Evolutionary conservation across 2,113 vertebrate species (phyloP), one percentile per base, ranked within the genome.

Genomic region (Hemibagrus wyckioides): DNA sequence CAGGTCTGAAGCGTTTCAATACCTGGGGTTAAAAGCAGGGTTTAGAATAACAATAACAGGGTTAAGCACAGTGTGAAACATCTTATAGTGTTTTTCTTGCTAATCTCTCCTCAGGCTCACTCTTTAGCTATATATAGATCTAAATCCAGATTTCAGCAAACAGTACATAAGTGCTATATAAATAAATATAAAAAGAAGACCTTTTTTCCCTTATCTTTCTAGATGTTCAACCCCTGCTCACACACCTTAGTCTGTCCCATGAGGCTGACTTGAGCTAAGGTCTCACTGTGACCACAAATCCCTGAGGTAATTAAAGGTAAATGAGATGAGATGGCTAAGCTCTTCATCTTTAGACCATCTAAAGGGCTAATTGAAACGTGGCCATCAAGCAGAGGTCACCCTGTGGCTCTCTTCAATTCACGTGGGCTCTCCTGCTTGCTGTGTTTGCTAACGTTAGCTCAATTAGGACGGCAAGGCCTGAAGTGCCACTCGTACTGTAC

Each of bases 231-330:
- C 23, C 41, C 33, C 5, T 17, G 61, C 48, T 23, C 71, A 77
- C 33, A 71, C n/a, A 71, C 7, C 2, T 36, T 10, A 63, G 75
- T 82, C 81, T 83, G 2, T 44, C 71, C 76, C 36, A 59, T n/a
- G 39, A 28, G 84, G 36, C 59, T n/a, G 19, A 52, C 25, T 75
- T 67, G 57, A 83, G 23, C 36, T 2, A 9, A 48, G 80, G 63
- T 86, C 59, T 73, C n/a, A 19, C 61, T n/a, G 30, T 79, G 82
- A 73, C 63, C 48, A 67, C 39, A 73, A 56, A 56, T 86, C 61
- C 84, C 88, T 36, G 48, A 92, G 90, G 90, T 92, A 92, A 93
- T 94, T 93, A 93, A 48, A 85, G 88, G 56, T n/a, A 90, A 89
- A 91, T 69, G 56, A 63, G 21, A 67, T 88, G 56, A 63, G 21